Conservation (phyloP, 2,113 vertebrate genomes). For the Triplophysa siluroides region DNA sequence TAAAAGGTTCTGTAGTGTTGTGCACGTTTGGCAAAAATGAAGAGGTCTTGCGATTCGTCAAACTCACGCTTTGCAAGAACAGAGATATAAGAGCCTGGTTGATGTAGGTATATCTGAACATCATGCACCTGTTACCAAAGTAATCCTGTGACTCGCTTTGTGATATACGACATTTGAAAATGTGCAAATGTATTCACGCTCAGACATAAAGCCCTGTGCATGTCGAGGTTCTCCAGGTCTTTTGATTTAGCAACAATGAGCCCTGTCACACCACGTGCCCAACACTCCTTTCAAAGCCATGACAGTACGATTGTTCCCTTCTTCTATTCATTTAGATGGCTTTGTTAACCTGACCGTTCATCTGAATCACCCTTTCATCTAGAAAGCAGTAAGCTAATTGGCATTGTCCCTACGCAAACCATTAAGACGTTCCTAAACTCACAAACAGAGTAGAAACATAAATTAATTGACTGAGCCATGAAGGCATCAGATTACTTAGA, state of each 20-base stretch:
- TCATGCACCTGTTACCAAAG: too few relatives aligned
- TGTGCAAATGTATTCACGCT: not conserved
- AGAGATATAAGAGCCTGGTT: not conserved
- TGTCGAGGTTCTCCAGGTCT: conserved; percentile 15
- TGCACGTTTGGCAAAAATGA: too few relatives aligned
- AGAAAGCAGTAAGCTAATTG: conserved; percentile 42
- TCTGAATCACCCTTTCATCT: conserved; percentile 33
- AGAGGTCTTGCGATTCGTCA: too few relatives aligned
- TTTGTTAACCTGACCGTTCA: conserved; percentile 35
- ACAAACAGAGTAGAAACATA: conserved; percentile 17
- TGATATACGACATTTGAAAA: too few relatives aligned
- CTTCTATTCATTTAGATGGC: conserved; percentile 19
- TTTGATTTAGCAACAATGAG: not conserved
- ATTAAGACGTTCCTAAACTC: conserved; percentile 21
- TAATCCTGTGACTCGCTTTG: too few relatives aligned
- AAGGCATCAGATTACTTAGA: not conserved
- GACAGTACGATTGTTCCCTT: conserved; percentile 2
- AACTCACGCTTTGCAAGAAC: not conserved
- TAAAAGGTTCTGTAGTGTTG: not conserved
- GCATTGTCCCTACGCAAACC: conserved; percentile 30
- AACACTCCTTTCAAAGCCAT: conserved; percentile 30
- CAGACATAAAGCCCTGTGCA: not conserved
- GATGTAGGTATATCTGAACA: not conserved
- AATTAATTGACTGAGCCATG: conserved; percentile 13
- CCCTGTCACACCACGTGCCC: conserved; percentile 10